Percentiles rank a stretch among this genome's conserved stretches.
These are phyloP conservation scores for Gymnoscelis rufifasciata DNA, from an alignment of 2,888 invertebrate species.

Conservation along the genomic window DNA sequence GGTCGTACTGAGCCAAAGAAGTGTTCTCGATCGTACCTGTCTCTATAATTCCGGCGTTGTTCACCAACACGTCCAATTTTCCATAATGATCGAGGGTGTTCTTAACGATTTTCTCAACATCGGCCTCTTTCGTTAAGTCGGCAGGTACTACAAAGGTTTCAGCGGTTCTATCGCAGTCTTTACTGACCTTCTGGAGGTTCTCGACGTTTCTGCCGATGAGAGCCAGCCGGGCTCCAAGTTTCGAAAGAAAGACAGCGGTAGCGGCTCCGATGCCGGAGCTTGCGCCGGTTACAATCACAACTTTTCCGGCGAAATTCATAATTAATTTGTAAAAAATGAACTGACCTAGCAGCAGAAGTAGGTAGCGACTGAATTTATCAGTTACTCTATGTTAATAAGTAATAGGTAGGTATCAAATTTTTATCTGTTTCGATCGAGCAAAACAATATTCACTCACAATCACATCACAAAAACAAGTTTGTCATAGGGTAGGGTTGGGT, in stretches of 20 bases:
- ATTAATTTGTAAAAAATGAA: constrained; percentile 16
- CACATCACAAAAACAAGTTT: too few relatives aligned
- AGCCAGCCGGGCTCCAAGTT: constrained; percentile 86
- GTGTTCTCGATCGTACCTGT: constrained; percentile 92
- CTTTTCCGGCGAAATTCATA: constrained; percentile 84
- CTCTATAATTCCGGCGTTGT: constrained; percentile 93
- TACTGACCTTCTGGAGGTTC: constrained; percentile 75
- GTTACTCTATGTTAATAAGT: too few relatives aligned
- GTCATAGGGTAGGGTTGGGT: too few relatives aligned
- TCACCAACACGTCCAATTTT: constrained; percentile 89
- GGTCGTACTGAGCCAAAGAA: constrained; percentile 91
- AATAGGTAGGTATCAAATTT: too few relatives aligned
- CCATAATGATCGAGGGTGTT: constrained; percentile 86
- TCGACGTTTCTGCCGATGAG: constrained; percentile 83
- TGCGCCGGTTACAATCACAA: constrained; percentile 87
- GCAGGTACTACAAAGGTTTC: constrained; percentile 81
- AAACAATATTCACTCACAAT: too few relatives aligned
- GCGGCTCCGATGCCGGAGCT: constrained; percentile 93
- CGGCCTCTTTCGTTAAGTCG: constrained; percentile 86
- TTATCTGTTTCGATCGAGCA: too few relatives aligned
- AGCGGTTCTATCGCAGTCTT: constrained; percentile 57
- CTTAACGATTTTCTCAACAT: constrained; percentile 84
- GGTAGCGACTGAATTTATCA: too few relatives aligned
- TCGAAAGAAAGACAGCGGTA: constrained; percentile 87
- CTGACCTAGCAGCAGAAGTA: too few relatives aligned